A percentile compares a stretch with the other conserved stretches of the same genome.
phyloP scores from a whole-genome alignment of 2,113 vertebrate genomes.

The Ammospiza caudacuta region DNA sequence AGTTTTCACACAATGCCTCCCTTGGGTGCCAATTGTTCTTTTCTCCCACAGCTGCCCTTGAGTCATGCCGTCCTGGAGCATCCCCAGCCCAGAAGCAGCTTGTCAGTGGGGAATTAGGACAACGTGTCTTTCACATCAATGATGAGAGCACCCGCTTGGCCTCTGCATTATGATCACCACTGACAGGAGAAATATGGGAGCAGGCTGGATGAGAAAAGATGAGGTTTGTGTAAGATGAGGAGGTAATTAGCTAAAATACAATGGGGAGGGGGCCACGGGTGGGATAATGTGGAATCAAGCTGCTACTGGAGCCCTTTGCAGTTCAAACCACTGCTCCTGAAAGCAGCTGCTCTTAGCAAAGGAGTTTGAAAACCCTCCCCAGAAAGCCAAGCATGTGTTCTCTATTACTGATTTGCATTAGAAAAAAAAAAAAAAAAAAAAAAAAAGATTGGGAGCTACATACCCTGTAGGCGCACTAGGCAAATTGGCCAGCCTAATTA shows the following conservation, averaged over 20 bases:
- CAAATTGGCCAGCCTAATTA: constrained; percentile 68
- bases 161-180: not conserved
- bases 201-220: not conserved
- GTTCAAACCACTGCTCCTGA: not conserved
- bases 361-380: constrained; percentile 19
- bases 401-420: not conserved
- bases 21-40: constrained; percentile 30
- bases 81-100: not conserved
- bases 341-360: constrained; percentile 16
- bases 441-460: not conserved
- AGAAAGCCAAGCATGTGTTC: constrained; percentile 2
- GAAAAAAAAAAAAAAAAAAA: not conserved
- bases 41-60: constrained; percentile 58
- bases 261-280: not conserved
- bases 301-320: not conserved
- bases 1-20: constrained; percentile 17
- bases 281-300: constrained; percentile 12
- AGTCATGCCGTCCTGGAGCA: not conserved
- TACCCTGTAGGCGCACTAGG: constrained; percentile 47
- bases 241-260: constrained; percentile 36
- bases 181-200: not conserved
- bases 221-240: not conserved
- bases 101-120: constrained; percentile 33
- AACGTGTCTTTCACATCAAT: constrained; percentile 16
- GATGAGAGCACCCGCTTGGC: not conserved